phyloP scores from a whole-genome alignment of 2,888 invertebrate species.

The Ptychoptera albimana region DNA sequence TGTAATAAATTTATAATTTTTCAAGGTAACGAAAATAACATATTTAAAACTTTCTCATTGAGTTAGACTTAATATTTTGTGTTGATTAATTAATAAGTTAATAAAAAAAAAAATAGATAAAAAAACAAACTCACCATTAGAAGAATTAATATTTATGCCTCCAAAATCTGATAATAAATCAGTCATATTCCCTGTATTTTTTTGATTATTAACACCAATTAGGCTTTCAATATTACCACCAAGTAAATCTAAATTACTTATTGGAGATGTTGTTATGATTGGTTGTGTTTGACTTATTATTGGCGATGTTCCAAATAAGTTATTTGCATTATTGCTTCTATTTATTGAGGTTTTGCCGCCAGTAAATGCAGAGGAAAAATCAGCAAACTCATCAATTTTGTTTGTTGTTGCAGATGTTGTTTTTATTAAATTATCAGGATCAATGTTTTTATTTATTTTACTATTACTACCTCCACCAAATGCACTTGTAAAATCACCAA shows the following conservation, averaged over 20 bases:
- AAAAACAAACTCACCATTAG: slow-evolving; percentile 24
- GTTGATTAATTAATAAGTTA: background rate
- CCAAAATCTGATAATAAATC: slow-evolving; percentile 35
- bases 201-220: slow-evolving; percentile 15
- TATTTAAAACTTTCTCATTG: too few species aligned
- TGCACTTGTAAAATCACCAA: slow-evolving; percentile 64
- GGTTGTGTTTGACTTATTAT: slow-evolving; percentile 6
- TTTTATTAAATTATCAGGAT: background rate
- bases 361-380: slow-evolving; percentile 59
- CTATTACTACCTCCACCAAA: slow-evolving; percentile 30
- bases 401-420: slow-evolving; percentile 5
- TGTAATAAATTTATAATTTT: too few species aligned
- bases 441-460: background rate
- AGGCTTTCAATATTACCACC: slow-evolving; percentile 6
- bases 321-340: slow-evolving; percentile 5
- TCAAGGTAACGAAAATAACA: too few species aligned
- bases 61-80: too few species aligned
- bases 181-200: slow-evolving; percentile 13
- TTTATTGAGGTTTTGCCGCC: slow-evolving; percentile 5
- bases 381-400: slow-evolving; percentile 56
- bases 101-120: background rate
- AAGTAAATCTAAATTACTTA: slow-evolving; percentile 4
- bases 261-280: background rate
- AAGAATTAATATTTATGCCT: slow-evolving; percentile 27
- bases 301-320: slow-evolving; percentile 15